phyloP scores from a whole-genome alignment of 2,888 invertebrate species.

The Eilema caniola region DNA sequence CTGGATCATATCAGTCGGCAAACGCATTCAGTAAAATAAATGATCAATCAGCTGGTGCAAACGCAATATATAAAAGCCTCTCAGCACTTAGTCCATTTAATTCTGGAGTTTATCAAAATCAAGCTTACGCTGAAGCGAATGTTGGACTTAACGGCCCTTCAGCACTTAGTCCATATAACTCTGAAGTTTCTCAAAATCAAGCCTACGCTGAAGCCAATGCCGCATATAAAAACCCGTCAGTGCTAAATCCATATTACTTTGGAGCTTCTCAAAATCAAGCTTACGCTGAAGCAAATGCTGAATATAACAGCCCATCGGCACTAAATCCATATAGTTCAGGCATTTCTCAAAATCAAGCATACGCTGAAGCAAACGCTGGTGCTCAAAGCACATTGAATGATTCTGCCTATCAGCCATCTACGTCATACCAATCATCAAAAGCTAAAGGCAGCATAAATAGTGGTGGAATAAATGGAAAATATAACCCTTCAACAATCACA shows the following conservation, averaged over 20 bases:
- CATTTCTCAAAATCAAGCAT: neutral
- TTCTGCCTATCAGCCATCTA: slow-evolving; percentile 7
- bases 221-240: neutral
- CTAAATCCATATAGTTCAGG: neutral
- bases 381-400: neutral
- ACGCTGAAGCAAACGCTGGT: neutral
- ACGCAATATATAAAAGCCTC: neutral
- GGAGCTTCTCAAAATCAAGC: slow-evolving; percentile 3
- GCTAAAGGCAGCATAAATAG: slow-evolving; percentile 1
- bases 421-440: neutral
- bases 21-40: slow-evolving; percentile 8
- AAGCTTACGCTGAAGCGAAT: slow-evolving; percentile 7
- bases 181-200: neutral
- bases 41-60: slow-evolving; percentile 9
- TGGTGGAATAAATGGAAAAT: slow-evolving; percentile 4
- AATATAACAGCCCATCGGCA: neutral
- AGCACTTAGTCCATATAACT: neutral
- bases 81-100: neutral
- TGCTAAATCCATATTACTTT: neutral
- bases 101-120: neutral
- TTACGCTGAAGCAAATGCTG: neutral
- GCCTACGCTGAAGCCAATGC: neutral
- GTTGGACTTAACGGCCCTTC: neutral
- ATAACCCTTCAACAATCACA: slow-evolving; percentile 21
- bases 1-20: slow-evolving; percentile 17